Evolutionary conservation across 1,140 invertebrate species (phyloP).

Genomic region (Hyles vespertilio): DNA sequence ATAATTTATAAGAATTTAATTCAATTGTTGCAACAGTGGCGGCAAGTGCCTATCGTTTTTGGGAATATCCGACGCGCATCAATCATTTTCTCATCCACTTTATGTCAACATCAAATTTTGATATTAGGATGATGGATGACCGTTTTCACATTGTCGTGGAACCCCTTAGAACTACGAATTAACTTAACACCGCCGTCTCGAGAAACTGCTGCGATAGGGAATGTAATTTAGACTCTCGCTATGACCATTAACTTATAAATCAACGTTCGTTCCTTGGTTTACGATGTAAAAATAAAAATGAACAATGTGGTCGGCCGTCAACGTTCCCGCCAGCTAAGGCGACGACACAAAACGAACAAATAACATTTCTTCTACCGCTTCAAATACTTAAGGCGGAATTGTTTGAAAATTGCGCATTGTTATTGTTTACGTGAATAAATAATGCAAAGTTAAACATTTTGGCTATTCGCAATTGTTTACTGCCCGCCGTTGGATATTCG

Average conservation of each 20-base stretch:
- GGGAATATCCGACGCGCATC: conserved; percentile 48
- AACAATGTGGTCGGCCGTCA: conserved; percentile 42
- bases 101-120: conserved; percentile 68
- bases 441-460: conserved; percentile 13
- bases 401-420: conserved; percentile 49
- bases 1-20: conserved; percentile 31
- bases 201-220: conserved; percentile 2
- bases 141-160: conserved; percentile 32
- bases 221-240: conserved; percentile 21
- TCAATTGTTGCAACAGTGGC: conserved; percentile 31
- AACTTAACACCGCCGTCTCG: no score
- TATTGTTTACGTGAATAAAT: conserved; percentile 40
- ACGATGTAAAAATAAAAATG: conserved; percentile 52
- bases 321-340: conserved; percentile 45
- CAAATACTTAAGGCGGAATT: conserved; percentile 56
- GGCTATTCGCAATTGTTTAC: not conserved
- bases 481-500: no score
- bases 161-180: conserved; percentile 15
- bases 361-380: conserved; percentile 42
- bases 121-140: conserved; percentile 61
- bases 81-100: conserved; percentile 68
- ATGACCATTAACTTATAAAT: conserved; percentile 48
- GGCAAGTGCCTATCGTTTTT: conserved; percentile 38
- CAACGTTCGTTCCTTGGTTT: conserved; percentile 54
- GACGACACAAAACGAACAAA: conserved; percentile 61